Evolutionary conservation across 2,797 vertebrate species (phyloP).

Genomic region (Caiman crocodilus): DNA sequence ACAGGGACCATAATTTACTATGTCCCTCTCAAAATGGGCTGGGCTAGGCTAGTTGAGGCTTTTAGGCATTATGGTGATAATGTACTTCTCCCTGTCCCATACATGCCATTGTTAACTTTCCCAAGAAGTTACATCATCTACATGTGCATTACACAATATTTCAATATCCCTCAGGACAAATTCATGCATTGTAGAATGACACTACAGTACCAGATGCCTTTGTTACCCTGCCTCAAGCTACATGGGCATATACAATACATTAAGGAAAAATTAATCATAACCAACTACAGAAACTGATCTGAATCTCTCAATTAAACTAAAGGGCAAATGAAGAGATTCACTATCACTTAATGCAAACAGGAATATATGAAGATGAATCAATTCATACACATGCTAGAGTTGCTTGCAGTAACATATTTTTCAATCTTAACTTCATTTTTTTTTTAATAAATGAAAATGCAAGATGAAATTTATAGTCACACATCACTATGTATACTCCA

Average conservation of each 20-base stretch:
- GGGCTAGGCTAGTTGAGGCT: neutral
- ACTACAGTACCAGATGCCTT: neutral
- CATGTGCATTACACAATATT: neutral
- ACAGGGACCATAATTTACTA: neutral
- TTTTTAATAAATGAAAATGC: neutral
- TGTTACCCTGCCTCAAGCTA: neutral
- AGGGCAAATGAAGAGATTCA: neutral
- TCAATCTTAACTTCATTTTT: neutral
- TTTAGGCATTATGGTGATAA: neutral
- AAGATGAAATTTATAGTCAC: neutral
- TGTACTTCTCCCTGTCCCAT: neutral
- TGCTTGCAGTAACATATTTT: neutral
- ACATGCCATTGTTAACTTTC: neutral
- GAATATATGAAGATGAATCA: neutral
- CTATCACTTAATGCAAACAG: neutral
- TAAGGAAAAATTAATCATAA: neutral
- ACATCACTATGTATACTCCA: neutral
- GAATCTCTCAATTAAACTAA: neutral
- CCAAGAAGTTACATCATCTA: neutral
- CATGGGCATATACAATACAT: neutral
- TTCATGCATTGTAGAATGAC: neutral
- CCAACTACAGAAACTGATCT: neutral
- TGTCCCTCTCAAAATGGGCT: no score
- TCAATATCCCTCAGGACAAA: slow-evolving; percentile 7
- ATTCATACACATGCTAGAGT: accelerated